Percentiles rank a stretch among this genome's conserved stretches.
These are phyloP conservation scores for Pardosa pseudoannulata DNA, from an alignment of 2,888 invertebrate species.

Conservation along the genomic window DNA sequence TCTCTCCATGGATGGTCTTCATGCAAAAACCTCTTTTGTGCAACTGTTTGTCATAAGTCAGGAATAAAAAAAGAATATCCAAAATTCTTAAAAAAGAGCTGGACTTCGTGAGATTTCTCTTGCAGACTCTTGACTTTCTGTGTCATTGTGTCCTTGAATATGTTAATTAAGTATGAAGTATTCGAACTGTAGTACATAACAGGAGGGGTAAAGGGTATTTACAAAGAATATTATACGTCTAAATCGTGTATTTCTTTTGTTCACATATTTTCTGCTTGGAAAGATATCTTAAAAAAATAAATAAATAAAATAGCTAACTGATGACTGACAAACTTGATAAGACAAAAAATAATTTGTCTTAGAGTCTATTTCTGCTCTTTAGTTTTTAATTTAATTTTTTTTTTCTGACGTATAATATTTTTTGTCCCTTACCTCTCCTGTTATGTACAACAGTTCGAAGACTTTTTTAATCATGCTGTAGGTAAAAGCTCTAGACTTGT, in stretches of 20 bases:
- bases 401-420: background rate
- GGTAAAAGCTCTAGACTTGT: too few relatives aligned
- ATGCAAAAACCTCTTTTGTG: conserved; percentile 1
- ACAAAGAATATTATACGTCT: background rate
- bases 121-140: conserved; percentile 1
- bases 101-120: background rate
- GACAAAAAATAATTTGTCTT: too few relatives aligned
- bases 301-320: too few relatives aligned
- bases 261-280: too few relatives aligned
- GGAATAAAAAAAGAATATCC: background rate
- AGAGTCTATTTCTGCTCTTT: too few relatives aligned
- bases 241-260: background rate
- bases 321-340: too few relatives aligned
- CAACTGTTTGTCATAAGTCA: conserved; percentile 13
- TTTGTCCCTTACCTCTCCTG: background rate
- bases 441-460: background rate
- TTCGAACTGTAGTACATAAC: background rate
- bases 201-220: background rate
- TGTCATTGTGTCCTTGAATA: background rate
- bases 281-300: too few relatives aligned
- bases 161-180: background rate
- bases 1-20: conserved; percentile 28
- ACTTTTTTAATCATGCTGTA: too few relatives aligned
- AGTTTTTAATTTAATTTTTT: too few relatives aligned
- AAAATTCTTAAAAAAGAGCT: background rate